Conservation (phyloP, 2,113 vertebrate genomes). For the Anoura caudifer region DNA sequence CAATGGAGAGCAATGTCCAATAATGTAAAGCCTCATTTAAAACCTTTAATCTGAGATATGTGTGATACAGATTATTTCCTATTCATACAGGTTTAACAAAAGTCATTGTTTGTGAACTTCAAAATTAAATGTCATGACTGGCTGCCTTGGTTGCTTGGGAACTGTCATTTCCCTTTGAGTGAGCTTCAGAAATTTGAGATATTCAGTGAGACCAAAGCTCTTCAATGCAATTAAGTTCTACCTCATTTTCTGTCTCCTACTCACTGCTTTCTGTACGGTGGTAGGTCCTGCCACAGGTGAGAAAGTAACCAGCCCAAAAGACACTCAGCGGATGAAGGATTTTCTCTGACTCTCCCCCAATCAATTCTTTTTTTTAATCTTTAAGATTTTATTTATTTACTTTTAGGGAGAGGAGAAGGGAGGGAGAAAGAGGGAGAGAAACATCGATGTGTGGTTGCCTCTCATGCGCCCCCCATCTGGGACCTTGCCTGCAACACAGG, state of each 20-base stretch:
- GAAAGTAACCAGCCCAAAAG: background rate
- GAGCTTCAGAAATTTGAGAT: background rate
- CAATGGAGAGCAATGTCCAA: background rate
- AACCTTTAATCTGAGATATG: background rate
- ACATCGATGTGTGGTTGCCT: no score
- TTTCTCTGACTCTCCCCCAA: background rate
- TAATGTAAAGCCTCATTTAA: background rate
- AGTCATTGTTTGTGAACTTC: background rate
- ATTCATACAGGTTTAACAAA: background rate
- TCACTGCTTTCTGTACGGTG: background rate
- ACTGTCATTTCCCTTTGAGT: background rate
- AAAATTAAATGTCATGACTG: background rate
- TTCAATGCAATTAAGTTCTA: background rate
- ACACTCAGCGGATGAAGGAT: background rate
- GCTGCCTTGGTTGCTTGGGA: background rate
- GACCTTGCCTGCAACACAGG: no score
- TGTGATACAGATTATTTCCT: background rate
- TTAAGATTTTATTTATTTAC: no score
- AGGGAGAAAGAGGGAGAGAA: no score
- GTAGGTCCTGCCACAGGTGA: background rate
- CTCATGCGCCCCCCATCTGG: no score
- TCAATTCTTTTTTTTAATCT: background rate
- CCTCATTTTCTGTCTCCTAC: background rate
- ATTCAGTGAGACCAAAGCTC: background rate
- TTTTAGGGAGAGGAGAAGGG: no score